Evolutionary conservation across 37 sponge, comb jelly and placozoan genomes (phyloP).

Genomic region (Amphimedon queenslandica): DNA sequence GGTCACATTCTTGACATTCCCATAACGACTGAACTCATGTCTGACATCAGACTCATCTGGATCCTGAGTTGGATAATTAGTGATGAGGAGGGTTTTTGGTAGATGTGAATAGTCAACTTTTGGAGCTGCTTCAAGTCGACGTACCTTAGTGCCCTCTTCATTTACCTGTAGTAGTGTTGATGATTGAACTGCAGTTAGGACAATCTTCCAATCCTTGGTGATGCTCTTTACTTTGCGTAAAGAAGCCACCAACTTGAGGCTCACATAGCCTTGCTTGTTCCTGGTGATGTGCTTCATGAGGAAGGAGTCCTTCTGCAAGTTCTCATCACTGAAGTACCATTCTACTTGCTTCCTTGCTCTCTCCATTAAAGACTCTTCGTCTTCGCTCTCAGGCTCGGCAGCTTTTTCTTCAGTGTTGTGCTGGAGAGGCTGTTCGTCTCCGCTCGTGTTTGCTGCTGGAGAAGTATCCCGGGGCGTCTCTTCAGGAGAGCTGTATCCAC

Average conservation of each 20-base stretch:
- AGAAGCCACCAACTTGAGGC: constrained; percentile 84
- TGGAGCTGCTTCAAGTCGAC: constrained; percentile 58
- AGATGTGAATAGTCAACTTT: constrained; percentile 57
- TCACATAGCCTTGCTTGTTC: constrained; percentile 86
- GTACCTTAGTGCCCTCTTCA: constrained; percentile 74
- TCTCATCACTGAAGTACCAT: constrained; percentile 95
- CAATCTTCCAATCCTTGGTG: constrained; percentile 77
- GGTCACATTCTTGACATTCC: constrained; percentile 58
- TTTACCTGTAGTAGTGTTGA: constrained; percentile 66
- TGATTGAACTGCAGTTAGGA: constrained; percentile 38
- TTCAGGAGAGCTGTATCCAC: no score
- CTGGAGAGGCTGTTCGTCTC: neutral
- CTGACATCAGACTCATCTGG: constrained; percentile 44
- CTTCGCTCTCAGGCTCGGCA: neutral
- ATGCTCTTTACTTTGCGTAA: constrained; percentile 81
- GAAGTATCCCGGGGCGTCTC: no score
- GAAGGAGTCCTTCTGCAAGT: constrained; percentile 83
- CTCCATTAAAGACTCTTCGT: constrained; percentile 24
- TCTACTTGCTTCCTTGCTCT: constrained; percentile 78
- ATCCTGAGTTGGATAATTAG: constrained; percentile 38
- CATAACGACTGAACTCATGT: constrained; percentile 48
- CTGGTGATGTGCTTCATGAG: constrained; percentile 88
- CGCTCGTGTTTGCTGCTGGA: no score
- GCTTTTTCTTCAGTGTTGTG: neutral
- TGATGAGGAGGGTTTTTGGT: constrained; percentile 54